A percentile compares a stretch with the other conserved stretches of the same genome.
These are phyloP conservation scores for Tolmerus cingulatus DNA, from an alignment of 2,888 invertebrate genomes.

Conservation along the genomic window DNA sequence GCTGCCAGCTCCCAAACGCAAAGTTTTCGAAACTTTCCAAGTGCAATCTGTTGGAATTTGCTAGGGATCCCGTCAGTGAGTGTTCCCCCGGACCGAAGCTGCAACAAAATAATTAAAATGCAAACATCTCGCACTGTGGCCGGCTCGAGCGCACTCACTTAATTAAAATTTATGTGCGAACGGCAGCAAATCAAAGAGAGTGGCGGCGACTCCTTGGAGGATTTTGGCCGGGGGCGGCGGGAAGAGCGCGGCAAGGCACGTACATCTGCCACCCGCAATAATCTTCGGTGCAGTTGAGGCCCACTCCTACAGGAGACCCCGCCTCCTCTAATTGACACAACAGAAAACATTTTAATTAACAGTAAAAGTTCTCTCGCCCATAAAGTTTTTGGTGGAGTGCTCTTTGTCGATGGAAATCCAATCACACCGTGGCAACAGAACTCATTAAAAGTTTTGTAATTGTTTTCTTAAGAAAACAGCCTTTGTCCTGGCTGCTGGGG, in stretches of 20 bases:
- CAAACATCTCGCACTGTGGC: not conserved
- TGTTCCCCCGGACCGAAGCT: not conserved
- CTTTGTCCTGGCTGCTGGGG: constrained; percentile 1
- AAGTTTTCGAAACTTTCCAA: not conserved
- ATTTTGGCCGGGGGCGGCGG: not conserved
- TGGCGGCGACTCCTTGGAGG: not conserved
- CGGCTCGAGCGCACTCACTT: not conserved
- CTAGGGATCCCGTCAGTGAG: not conserved
- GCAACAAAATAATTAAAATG: not conserved
- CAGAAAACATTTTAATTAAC: constrained; percentile 38
- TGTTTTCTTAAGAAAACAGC: constrained; percentile 18
- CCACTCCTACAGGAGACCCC: not conserved
- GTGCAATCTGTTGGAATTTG: not conserved
- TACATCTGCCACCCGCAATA: not conserved
- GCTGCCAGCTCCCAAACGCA: not conserved
- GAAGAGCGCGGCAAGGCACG: not conserved
- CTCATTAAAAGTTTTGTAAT: constrained; percentile 39
- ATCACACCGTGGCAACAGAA: constrained; percentile 38
- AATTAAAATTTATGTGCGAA: constrained; percentile 13
- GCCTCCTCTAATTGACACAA: constrained; percentile 9
- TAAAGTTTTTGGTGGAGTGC: not conserved
- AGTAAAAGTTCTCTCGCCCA: constrained; percentile 29
- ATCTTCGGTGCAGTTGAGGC: not conserved
- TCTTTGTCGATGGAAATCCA: constrained; percentile 40
- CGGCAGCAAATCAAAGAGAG: not conserved